phyloP scores from a whole-genome alignment of 2,888 invertebrate species.

The Phorcus lineatus region DNA sequence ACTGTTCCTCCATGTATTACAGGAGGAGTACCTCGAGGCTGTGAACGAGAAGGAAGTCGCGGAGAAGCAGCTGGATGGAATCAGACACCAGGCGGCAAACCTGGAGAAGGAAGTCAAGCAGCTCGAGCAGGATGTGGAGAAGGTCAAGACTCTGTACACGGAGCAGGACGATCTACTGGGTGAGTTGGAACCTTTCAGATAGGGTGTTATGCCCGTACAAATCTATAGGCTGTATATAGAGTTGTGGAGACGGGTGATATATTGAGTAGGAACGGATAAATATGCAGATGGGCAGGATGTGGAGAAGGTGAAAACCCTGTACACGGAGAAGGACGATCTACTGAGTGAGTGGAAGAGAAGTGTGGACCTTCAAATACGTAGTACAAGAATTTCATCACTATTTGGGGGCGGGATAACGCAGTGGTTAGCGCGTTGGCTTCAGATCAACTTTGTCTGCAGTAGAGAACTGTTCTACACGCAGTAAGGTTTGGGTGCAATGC shows the following conservation, averaged over 20 bases:
- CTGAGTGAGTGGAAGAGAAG: constrained; percentile 73
- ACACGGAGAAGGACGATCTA: constrained; percentile 69
- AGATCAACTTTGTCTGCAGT: too few relatives aligned
- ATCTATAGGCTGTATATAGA: too few relatives aligned
- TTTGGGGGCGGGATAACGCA: too few relatives aligned
- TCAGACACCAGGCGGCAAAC: constrained; percentile 68
- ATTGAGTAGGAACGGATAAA: constrained; percentile 77
- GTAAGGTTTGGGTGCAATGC: too few relatives aligned
- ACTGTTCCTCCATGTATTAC: too few relatives aligned
- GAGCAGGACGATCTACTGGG: constrained; percentile 75
- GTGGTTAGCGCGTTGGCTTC: too few relatives aligned
- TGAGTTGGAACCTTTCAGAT: constrained; percentile 55
- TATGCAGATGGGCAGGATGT: too few relatives aligned
- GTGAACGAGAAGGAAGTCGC: constrained; percentile 75
- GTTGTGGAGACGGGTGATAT: constrained; percentile 64
- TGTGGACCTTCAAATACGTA: too few relatives aligned
- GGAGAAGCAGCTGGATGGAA: constrained; percentile 73
- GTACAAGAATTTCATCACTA: too few relatives aligned
- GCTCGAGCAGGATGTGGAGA: constrained; percentile 72
- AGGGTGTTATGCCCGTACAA: too few relatives aligned
- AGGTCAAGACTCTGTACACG: constrained; percentile 74
- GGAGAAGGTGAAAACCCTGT: too few relatives aligned
- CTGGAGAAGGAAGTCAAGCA: constrained; percentile 68
- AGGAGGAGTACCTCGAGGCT: constrained; percentile 76
- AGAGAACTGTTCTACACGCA: too few relatives aligned